Conservation (phyloP, 1,140 invertebrate genomes). For the Drosophila nannoptera region DNA sequence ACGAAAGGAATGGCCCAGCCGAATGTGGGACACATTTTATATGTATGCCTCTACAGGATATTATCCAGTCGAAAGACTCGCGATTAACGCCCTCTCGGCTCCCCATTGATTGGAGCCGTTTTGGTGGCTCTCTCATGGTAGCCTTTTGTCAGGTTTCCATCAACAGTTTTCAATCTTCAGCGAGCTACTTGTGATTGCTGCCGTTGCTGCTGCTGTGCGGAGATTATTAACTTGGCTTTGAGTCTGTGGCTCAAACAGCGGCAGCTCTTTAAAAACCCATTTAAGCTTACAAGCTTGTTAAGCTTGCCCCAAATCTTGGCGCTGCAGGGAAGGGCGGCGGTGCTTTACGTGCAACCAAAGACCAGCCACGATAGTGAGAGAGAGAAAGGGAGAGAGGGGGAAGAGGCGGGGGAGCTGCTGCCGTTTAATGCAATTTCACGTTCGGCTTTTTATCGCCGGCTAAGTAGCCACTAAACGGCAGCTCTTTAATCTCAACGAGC, state of each 20-base stretch:
- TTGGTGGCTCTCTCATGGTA: too few species aligned
- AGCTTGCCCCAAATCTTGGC: constrained; percentile 72
- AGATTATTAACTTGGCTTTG: constrained; percentile 54
- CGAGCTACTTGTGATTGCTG: constrained; percentile 70
- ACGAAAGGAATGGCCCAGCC: too few species aligned
- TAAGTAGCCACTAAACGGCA: constrained; percentile 78
- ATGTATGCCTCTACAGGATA: background rate
- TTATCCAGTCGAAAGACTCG: background rate
- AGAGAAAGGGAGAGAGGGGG: too few species aligned
- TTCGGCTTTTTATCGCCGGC: constrained; percentile 67
- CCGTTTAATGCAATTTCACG: constrained; percentile 74
- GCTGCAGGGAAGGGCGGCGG: background rate
- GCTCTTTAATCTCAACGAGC: constrained; percentile 76
- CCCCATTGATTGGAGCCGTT: background rate
- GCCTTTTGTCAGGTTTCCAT: constrained; percentile 53
- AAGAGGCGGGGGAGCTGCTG: background rate
- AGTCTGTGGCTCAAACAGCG: constrained; percentile 13
- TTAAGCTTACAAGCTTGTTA: constrained; percentile 76
- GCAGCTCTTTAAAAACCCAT: constrained; percentile 76
- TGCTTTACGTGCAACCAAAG: too few species aligned
- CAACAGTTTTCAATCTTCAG: constrained; percentile 62
- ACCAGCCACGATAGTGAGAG: too few species aligned
- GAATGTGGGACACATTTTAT: too few species aligned
- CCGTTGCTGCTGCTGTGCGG: constrained; percentile 44
- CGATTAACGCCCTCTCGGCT: background rate